Evolutionary conservation across 64 coral and sea anemone genomes (phyloP).

Genomic region (Porites lutea): DNA sequence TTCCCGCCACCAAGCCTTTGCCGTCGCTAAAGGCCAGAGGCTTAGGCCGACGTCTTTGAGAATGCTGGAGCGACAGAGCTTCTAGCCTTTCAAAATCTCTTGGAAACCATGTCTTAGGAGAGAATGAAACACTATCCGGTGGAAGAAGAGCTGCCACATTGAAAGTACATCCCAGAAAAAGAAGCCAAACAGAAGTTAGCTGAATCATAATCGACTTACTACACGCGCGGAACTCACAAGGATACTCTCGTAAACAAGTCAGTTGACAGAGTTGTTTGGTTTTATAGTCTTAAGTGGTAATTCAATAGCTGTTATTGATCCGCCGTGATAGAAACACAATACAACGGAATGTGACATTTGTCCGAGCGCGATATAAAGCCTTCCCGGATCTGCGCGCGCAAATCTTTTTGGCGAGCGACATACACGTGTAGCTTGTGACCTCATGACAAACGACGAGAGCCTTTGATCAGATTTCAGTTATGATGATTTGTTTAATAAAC

Average conservation of each 20-base stretch:
- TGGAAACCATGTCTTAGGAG: slow-evolving; percentile 70
- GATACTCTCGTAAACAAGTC: neutral
- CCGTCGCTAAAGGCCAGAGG: slow-evolving; percentile 74
- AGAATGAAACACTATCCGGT: slow-evolving; percentile 62
- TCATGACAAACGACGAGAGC: neutral
- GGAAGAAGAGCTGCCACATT: neutral
- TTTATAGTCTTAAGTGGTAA: slow-evolving; percentile 33
- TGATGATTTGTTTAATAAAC: slow-evolving; percentile 58
- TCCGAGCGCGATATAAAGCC: neutral
- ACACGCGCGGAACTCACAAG: neutral
- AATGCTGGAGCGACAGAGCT: slow-evolving; percentile 28
- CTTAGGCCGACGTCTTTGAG: slow-evolving; percentile 50
- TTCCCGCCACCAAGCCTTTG: slow-evolving; percentile 86
- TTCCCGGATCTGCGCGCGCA: neutral
- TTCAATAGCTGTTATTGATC: slow-evolving; percentile 42
- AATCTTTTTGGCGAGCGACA: neutral
- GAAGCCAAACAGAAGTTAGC: neutral
- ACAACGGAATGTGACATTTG: slow-evolving; percentile 8
- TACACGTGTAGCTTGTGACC: neutral
- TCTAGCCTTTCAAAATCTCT: slow-evolving; percentile 75
- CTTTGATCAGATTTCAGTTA: slow-evolving; percentile 56
- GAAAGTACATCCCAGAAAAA: neutral
- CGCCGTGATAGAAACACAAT: neutral
- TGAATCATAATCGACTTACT: neutral
- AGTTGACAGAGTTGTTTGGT: slow-evolving; percentile 2